Evolutionary conservation across 2,797 vertebrate species (phyloP).

Genomic region (Mus minutoides): DNA sequence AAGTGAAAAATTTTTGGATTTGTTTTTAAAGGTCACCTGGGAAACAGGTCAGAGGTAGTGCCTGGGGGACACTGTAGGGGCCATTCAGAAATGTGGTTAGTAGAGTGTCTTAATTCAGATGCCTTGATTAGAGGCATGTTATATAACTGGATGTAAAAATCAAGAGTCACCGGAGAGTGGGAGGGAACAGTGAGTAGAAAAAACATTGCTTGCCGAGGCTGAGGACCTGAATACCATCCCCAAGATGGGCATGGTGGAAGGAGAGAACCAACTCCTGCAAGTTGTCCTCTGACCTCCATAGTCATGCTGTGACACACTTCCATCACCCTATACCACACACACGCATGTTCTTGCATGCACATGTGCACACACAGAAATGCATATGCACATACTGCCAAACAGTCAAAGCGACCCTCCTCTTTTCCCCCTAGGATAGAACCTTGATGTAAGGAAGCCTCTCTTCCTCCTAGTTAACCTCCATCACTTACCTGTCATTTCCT

Average conservation of each 20-base stretch:
- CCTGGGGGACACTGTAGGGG: background rate
- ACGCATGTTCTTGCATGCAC: background rate
- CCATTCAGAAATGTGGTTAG: background rate
- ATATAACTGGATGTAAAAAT: constrained; percentile 16
- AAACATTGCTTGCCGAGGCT: background rate
- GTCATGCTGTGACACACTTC: background rate
- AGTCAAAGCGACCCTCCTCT: background rate
- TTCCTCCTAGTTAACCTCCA: background rate
- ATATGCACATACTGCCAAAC: background rate
- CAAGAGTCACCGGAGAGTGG: background rate
- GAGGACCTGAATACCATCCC: background rate
- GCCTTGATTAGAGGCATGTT: background rate
- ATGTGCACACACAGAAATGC: background rate
- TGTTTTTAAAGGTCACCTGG: constrained; percentile 15
- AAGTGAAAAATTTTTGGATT: background rate
- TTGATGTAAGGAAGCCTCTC: background rate
- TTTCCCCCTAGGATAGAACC: background rate
- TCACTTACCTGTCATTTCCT: constrained; percentile 21
- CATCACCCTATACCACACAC: background rate
- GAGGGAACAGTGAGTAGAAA: background rate
- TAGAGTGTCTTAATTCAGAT: background rate
- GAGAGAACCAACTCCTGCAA: background rate
- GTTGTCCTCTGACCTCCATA: background rate
- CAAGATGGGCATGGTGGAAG: too few species aligned
- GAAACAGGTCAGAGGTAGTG: background rate